phyloP scores from a whole-genome alignment of 2,888 invertebrate species.

The Drosophila peninsularis region DNA sequence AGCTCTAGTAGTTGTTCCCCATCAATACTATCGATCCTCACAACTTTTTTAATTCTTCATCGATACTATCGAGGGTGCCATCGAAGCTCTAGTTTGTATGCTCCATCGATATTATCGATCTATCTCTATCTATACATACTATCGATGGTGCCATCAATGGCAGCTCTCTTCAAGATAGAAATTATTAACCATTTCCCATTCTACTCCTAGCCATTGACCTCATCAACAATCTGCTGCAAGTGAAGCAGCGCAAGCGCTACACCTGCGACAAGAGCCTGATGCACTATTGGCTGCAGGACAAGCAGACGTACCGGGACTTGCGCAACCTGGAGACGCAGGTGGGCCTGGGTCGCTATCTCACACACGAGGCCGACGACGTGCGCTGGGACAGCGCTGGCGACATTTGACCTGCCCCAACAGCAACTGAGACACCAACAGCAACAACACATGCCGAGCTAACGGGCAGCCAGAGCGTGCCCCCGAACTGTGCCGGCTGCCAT shows the following conservation, averaged over 20 bases:
- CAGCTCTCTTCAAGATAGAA: too few species aligned
- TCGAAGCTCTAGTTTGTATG: too few species aligned
- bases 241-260: slow-evolving; percentile 96
- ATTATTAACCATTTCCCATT: not conserved
- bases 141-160: too few species aligned
- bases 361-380: slow-evolving; percentile 96
- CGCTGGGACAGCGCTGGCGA: slow-evolving; percentile 88
- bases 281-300: slow-evolving; percentile 98
- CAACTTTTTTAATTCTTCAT: too few species aligned
- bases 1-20: too few species aligned
- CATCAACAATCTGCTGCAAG: slow-evolving; percentile 98
- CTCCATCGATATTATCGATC: too few species aligned
- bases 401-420: slow-evolving; percentile 82
- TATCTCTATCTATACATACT: too few species aligned
- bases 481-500: slow-evolving; percentile 78
- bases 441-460: slow-evolving; percentile 31
- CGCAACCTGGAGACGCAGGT: slow-evolving; percentile 90
- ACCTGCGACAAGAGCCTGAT: slow-evolving; percentile 98
- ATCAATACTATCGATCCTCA: too few species aligned
- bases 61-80: too few species aligned
- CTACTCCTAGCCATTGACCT: slow-evolving; percentile 95
- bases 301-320: slow-evolving; percentile 97
- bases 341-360: slow-evolving; percentile 92
- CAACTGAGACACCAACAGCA: not conserved
- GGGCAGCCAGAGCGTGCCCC: slow-evolving; percentile 54